Conservation (phyloP, 2,888 invertebrate species). For the Heteropelma amictum region DNA sequence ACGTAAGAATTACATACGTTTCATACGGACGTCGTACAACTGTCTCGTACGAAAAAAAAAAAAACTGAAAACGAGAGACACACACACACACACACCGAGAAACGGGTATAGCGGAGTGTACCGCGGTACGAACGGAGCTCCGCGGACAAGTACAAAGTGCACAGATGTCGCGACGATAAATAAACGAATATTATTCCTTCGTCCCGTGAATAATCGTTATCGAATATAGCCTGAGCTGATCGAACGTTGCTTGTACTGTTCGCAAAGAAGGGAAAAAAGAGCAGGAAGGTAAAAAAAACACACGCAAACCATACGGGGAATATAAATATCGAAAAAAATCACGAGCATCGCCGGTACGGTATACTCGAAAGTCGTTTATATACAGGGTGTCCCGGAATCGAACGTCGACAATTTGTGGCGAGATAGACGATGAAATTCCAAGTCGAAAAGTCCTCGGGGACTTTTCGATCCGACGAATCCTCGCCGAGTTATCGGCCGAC, state of each 20-base stretch:
- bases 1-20: conserved; percentile 40
- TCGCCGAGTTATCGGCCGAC: no score
- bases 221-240: conserved; percentile 58
- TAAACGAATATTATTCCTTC: conserved; percentile 59
- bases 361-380: no score
- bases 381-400: no score
- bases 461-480: no score
- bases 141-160: conserved; percentile 61
- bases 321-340: conserved; percentile 35
- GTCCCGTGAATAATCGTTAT: conserved; percentile 61
- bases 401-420: no score
- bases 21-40: conserved; percentile 44
- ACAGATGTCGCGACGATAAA: conserved; percentile 60
- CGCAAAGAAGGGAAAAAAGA: conserved; percentile 16
- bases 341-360: conserved; percentile 1
- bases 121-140: not conserved
- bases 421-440: no score
- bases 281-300: conserved; percentile 27
- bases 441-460: no score
- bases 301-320: conserved; percentile 28
- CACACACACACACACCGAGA: not conserved
- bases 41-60: conserved; percentile 4
- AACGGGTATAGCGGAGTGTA: not conserved
- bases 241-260: conserved; percentile 48
- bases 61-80: no score